Conservation (phyloP, 2,888 invertebrate genomes). For the Drosophila meridionalis region DNA sequence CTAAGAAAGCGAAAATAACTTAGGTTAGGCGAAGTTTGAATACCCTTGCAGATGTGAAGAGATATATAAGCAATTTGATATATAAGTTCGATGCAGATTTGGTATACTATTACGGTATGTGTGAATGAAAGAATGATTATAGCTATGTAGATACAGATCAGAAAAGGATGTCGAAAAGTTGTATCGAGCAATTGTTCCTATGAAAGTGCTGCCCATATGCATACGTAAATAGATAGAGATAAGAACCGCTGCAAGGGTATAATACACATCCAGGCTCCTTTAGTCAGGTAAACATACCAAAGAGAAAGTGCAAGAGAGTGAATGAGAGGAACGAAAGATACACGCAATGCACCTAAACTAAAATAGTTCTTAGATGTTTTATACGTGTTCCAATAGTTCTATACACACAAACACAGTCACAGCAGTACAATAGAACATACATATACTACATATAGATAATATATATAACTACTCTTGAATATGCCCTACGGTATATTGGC, state of each 20-base stretch:
- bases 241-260: constrained; percentile 24
- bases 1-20: not conserved
- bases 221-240: not conserved
- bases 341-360: constrained; percentile 40
- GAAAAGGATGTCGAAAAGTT: not conserved
- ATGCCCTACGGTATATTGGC: constrained; percentile 30
- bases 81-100: not conserved
- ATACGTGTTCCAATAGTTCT: constrained; percentile 79
- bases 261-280: constrained; percentile 37
- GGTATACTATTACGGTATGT: too few relatives aligned
- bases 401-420: constrained; percentile 23
- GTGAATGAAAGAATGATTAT: too few relatives aligned
- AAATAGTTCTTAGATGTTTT: constrained; percentile 72
- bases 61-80: not conserved
- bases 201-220: not conserved
- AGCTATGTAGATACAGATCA: too few relatives aligned
- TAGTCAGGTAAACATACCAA: constrained; percentile 47
- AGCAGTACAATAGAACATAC: constrained; percentile 5
- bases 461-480: constrained; percentile 27
- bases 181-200: not conserved
- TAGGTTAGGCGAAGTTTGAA: constrained; percentile 9
- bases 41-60: constrained; percentile 22
- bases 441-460: not conserved
- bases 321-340: constrained; percentile 10
- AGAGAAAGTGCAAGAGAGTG: not conserved